Percentiles rank a stretch among this genome's conserved stretches.
Evolutionary conservation across 1,140 invertebrate genomes (phyloP).

Genomic region (Brachionus sp.): DNA sequence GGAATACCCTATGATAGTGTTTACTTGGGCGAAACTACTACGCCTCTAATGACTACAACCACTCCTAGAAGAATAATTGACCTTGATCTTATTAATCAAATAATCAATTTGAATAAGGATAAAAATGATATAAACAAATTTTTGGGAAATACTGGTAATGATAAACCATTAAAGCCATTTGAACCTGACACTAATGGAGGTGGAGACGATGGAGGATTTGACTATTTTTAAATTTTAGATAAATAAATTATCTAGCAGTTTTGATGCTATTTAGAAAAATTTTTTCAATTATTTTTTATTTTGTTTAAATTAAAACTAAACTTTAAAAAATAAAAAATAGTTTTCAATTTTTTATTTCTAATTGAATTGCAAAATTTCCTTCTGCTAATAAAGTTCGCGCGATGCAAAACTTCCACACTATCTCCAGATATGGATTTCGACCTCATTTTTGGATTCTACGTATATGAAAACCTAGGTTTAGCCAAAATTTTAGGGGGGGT

Average conservation of each 20-base stretch:
- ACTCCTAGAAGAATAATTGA: neutral
- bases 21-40: neutral
- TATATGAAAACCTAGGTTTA: too few relatives aligned
- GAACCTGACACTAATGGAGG: neutral
- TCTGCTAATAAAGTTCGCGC: too few relatives aligned
- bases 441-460: too few relatives aligned
- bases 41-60: neutral
- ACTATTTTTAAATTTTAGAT: neutral
- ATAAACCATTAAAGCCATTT: neutral
- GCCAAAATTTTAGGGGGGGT: too few relatives aligned
- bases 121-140: neutral
- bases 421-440: too few relatives aligned
- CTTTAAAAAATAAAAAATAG: too few relatives aligned
- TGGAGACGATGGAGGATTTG: neutral
- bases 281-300: neutral
- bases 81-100: neutral
- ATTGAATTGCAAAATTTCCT: too few relatives aligned
- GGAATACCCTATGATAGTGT: constrained; percentile 11
- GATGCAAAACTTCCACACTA: too few relatives aligned
- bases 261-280: neutral
- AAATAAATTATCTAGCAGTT: neutral
- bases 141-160: neutral
- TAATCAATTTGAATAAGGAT: neutral
- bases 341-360: too few relatives aligned
- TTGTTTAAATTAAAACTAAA: too few relatives aligned